Base-by-base conservation (phyloP, 2,113 vertebrate species). In the Oriolus oriolus region DNA sequence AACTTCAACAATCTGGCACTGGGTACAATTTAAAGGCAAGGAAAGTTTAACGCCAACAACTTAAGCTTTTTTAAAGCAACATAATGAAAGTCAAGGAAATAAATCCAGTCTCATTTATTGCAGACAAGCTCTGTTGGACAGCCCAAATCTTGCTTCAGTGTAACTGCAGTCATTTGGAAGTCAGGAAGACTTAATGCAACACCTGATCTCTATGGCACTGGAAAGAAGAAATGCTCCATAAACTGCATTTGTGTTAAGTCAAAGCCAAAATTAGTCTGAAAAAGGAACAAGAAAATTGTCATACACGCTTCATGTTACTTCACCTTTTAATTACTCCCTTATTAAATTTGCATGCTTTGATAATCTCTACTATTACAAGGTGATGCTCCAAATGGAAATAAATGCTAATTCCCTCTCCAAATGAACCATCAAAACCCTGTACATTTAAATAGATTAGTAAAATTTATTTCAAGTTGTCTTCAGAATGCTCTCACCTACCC, bases 281-380 rank as follows among this genome's bases (percentile, higher is more conserved):
- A 96, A 84, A 84, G 35, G 79, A 92, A 93, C 35, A 89, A 53
- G 82, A 89, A 92, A 81, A 91, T 81, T 84, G 65, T 89, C 31
- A 4, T 8, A 73, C 23, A 60, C 0, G 1, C 84, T 66, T 90
- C 56, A 80, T 37, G 39, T 69, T 95, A 79, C 75, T 77, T 90
- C 7, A 5, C 54, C 86, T 82, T 93, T 91, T 89, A 96, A 96
- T 89, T 93, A 91, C 60, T 84, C 78, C 69, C 69, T 95, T 96
- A 97, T 94, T 97, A 93, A 94, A 91, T 96, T 82, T 95, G 81
- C 85, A 80, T 73, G 71, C 78, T 94, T 93, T 94, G 78, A 93
- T 95, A 94, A 27, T 49, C 91, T 79, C 96, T 93, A 70, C 73
- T 95, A 84, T 65, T 81, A 52, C 60, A 90, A 90, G n/a, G 0